A percentile compares a stretch with the other conserved stretches of the same genome.
These are phyloP conservation scores for Silurus meridionalis DNA, from an alignment of 2,113 vertebrate genomes.

Conservation along the genomic window DNA sequence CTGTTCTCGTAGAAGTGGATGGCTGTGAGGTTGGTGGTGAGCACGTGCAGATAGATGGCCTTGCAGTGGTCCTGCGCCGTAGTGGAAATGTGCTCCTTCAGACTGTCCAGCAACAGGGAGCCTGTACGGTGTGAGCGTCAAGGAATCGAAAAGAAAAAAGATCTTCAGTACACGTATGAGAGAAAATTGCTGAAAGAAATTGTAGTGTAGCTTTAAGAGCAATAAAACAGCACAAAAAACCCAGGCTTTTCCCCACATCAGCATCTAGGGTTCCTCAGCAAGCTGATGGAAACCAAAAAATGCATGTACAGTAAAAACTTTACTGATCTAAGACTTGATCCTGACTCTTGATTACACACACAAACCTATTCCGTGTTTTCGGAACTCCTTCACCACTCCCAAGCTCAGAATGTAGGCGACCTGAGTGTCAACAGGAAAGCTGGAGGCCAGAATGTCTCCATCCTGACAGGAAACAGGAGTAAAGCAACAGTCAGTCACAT, in stretches of 20 bases:
- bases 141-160: neutral
- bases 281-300: too few species aligned
- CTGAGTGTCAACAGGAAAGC: slow-evolving; percentile 94
- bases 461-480: slow-evolving; percentile 68
- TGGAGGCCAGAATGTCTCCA: slow-evolving; percentile 97
- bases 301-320: too few species aligned
- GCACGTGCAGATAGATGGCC: slow-evolving; percentile 96
- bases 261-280: too few species aligned
- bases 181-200: too few species aligned
- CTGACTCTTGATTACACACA: neutral
- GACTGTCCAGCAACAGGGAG: slow-evolving; percentile 93
- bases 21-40: slow-evolving; percentile 95
- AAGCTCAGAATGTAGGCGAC: slow-evolving; percentile 98
- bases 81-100: slow-evolving; percentile 97
- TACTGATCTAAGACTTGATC: too few species aligned
- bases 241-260: too few species aligned
- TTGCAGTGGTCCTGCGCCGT: slow-evolving; percentile 97
- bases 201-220: too few species aligned
- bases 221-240: too few species aligned
- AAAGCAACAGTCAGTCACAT: neutral
- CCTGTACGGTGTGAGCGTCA: slow-evolving; percentile 68
- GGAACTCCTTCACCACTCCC: slow-evolving; percentile 97
- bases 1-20: slow-evolving; percentile 98
- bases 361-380: slow-evolving; percentile 97
- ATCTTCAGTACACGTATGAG: too few species aligned